phyloP scores from a whole-genome alignment of 2,113 vertebrate species.

The Colaptes auratus region DNA sequence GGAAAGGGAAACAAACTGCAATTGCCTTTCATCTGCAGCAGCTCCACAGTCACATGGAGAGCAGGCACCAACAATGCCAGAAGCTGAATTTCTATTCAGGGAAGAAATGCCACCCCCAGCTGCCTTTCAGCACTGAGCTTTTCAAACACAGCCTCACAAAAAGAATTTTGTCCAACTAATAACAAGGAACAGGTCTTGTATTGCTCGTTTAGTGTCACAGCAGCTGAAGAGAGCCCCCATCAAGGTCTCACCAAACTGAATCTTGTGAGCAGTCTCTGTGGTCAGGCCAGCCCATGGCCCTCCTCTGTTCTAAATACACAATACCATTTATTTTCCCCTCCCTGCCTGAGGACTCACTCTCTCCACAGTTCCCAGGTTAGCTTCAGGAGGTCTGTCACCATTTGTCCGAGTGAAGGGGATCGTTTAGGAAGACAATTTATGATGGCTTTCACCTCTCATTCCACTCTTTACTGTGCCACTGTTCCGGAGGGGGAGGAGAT shows the following conservation, averaged over 20 bases:
- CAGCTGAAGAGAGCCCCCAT: neutral
- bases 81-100: neutral
- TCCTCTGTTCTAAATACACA: neutral
- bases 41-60: neutral
- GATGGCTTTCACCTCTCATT: neutral
- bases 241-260: neutral
- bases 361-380: neutral
- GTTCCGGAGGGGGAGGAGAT: neutral
- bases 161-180: neutral
- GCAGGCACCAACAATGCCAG: neutral
- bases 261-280: neutral
- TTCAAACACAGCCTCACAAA: neutral
- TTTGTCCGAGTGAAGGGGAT: neutral
- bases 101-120: neutral
- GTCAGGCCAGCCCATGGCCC: neutral
- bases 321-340: neutral
- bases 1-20: neutral
- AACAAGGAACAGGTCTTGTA: neutral
- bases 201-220: neutral
- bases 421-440: neutral
- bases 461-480: neutral
- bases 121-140: neutral
- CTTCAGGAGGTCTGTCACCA: neutral
- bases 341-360: neutral
- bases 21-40: neutral